Percentiles rank a stretch among this genome's conserved stretches.
phyloP scores from a whole-genome alignment of 2,797 vertebrate genomes.

The Botia almorhae region DNA sequence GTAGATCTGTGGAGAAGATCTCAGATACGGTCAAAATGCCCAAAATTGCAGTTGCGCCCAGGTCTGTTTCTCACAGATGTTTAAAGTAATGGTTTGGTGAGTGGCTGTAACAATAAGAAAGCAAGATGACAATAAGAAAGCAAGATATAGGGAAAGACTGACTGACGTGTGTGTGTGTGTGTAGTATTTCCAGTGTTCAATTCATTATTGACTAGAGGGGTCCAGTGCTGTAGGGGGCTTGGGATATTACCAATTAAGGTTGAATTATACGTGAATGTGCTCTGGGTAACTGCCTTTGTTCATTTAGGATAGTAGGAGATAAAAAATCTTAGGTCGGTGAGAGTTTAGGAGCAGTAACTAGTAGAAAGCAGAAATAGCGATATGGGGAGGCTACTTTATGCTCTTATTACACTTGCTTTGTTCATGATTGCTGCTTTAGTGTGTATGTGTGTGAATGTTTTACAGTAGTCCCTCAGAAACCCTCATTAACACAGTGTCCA shows the following conservation, averaged over 20 bases:
- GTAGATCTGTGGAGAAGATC: background rate
- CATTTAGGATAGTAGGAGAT: constrained; percentile 68
- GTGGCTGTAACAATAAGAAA: background rate
- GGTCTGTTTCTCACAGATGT: background rate
- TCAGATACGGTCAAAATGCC: constrained; percentile 4
- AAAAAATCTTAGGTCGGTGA: constrained; percentile 64
- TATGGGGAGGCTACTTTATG: background rate
- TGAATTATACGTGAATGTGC: constrained; percentile 75
- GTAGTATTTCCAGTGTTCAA: background rate
- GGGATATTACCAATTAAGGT: constrained; percentile 79
- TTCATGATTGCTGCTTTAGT: constrained; percentile 49
- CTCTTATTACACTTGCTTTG: constrained; percentile 41
- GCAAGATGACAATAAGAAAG: background rate
- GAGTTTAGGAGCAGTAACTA: constrained; percentile 47
- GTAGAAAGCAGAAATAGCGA: background rate
- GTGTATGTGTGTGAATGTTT: background rate
- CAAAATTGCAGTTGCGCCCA: background rate
- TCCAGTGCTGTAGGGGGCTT: constrained; percentile 67
- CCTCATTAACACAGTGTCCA: constrained; percentile 58
- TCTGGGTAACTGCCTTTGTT: constrained; percentile 63
- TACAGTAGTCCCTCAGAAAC: constrained; percentile 34
- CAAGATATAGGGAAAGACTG: background rate
- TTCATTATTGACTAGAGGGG: constrained; percentile 44
- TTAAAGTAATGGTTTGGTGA: background rate
- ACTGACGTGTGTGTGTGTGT: background rate